A percentile compares a stretch with the other conserved stretches of the same genome.
Evolutionary conservation across 2,113 vertebrate genomes (phyloP).

Genomic region (Calyptommatus sinebrachiatus): DNA sequence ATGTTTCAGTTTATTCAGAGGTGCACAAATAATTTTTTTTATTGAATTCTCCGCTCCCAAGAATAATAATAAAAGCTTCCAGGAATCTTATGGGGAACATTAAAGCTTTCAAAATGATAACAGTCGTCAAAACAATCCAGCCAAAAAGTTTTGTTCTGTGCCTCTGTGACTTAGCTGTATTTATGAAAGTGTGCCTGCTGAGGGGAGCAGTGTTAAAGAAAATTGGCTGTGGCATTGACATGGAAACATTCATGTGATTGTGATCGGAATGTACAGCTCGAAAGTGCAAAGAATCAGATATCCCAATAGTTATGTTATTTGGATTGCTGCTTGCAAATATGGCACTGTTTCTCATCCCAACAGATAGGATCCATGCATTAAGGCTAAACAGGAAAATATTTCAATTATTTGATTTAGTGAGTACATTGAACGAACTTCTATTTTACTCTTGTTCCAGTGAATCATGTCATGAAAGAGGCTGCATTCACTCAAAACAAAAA

Average conservation of each 20-base stretch:
- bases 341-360: not conserved
- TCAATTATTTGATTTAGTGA: too few relatives aligned
- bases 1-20: not conserved
- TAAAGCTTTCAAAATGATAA: not conserved
- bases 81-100: not conserved
- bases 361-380: not conserved
- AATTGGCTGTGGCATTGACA: not conserved
- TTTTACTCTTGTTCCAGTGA: too few relatives aligned
- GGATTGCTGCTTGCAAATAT: not conserved
- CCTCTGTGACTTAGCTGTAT: not conserved
- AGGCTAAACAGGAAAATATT: too few relatives aligned
- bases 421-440: too few relatives aligned
- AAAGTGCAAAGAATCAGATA: not conserved
- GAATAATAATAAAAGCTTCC: not conserved
- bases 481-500: too few relatives aligned
- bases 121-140: not conserved
- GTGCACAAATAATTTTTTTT: not conserved
- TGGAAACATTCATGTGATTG: too few relatives aligned
- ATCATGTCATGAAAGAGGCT: too few relatives aligned
- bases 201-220: not conserved
- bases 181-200: not conserved
- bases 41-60: not conserved
- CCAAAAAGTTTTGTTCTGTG: not conserved
- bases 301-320: not conserved
- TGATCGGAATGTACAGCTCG: not conserved